Conservation (phyloP, 2,113 vertebrate species). For the Mesembrinibis cayennensis region DNA sequence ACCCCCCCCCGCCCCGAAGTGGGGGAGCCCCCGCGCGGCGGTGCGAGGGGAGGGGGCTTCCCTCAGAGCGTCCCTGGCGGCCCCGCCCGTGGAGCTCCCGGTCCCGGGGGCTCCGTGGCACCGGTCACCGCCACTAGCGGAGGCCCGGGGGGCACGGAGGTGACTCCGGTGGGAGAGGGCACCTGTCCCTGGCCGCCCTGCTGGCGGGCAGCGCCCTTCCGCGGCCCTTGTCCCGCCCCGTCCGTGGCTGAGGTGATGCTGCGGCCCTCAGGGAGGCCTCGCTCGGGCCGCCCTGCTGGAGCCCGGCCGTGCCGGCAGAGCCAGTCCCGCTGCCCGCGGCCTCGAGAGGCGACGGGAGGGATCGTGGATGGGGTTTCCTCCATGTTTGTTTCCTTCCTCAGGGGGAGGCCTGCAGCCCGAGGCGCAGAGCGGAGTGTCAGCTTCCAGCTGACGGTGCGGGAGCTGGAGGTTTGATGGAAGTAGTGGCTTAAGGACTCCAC, state of each 20-base stretch:
- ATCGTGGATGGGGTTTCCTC: background rate
- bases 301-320: background rate
- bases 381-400: background rate
- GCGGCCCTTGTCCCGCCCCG: too few relatives aligned
- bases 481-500: background rate
- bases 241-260: background rate
- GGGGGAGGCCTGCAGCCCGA: background rate
- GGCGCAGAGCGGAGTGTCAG: background rate
- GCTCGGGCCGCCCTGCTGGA: background rate
- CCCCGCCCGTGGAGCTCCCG: rapidly evolving
- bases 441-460: background rate
- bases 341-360: background rate
- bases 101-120: background rate
- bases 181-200: background rate
- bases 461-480: background rate
- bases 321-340: background rate
- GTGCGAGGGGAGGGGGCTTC: background rate
- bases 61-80: background rate
- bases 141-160: background rate
- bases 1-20: rapidly evolving
- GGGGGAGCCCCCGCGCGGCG: background rate
- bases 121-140: background rate
- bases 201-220: background rate
- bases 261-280: background rate
- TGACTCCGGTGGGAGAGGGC: background rate